Evolutionary conservation across 2,888 invertebrate species (phyloP), one percentile per base, ranked within the genome.

Genomic region (Neoscelio sp.): DNA sequence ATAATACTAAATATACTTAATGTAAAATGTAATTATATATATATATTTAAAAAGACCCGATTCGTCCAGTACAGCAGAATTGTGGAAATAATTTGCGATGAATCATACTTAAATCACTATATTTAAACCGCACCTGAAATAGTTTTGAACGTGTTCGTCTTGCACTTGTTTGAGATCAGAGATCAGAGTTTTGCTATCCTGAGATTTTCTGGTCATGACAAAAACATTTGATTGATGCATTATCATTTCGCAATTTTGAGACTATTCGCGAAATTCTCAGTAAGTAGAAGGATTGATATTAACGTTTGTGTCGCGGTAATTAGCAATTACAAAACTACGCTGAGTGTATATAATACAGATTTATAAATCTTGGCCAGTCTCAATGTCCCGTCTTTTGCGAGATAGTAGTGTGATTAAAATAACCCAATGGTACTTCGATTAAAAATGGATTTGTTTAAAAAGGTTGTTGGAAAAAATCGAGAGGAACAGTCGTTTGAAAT

Each of bases 331-430:
- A 70, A 76, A 76, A 76, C 62, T 76, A 76, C 76, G 50, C 56
- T 42, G 50, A 42, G 50, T 58, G 58, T 73, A 62, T 54, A 73
- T 46, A 52, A 26, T 65, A 62, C 35, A 35, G 76, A 70, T 77
- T 70, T 58, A 70, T 48, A 77, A 70, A 70, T 70, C 70, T 70
- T 70, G 65, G 70, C 70, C 70, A 76, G 70, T 77, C 56, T 76
- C 77, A 68, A 65, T 46, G 30, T 71, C 56, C 67, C 58, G 64
- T 70, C 23, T n/a, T 20, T 64, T 48, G 52, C 62, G 54, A 48
- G 56, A 17, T 56, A 42, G 17, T 65, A 60, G 40, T 62, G 52
- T 38, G 74, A 62, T 46, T 54, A 52, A 75, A 68, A 75, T 52
- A 68, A 68, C 56, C 42, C 20, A 76, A 56, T 23, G 26, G 1